A percentile compares a stretch with the other conserved stretches of the same genome.
phyloP scores from a whole-genome alignment of 1,140 invertebrate species.

The Ylistrum balloti region DNA sequence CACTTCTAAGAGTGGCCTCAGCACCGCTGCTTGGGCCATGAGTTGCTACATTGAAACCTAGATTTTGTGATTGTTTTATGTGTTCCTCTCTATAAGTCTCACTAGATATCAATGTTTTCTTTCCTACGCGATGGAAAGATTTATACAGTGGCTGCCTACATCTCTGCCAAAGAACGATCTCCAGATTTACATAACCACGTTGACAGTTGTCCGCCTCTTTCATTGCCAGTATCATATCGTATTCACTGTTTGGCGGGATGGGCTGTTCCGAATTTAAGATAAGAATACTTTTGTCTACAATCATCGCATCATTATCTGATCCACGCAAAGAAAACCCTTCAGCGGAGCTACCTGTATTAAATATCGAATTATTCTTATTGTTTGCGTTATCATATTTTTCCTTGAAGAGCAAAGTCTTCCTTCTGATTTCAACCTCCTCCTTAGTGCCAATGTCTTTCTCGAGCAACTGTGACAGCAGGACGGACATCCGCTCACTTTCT shows the following conservation, averaged over 20 bases:
- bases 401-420: background rate
- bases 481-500: background rate
- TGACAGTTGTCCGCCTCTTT: background rate
- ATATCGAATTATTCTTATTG: background rate
- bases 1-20: background rate
- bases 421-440: background rate
- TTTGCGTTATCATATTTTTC: background rate
- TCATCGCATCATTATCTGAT: slow-evolving; percentile 1
- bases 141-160: background rate
- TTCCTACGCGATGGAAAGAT: background rate
- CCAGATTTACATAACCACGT: background rate
- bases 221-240: background rate
- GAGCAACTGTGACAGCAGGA: background rate
- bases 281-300: background rate
- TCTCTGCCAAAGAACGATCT: background rate
- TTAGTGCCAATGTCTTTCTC: slow-evolving; percentile 9
- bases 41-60: slow-evolving; percentile 33
- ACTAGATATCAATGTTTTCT: background rate
- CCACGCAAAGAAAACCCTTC: background rate
- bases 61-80: background rate
- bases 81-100: background rate
- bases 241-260: background rate
- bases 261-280: background rate
- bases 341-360: background rate
- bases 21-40: background rate